Evolutionary conservation across 2,797 vertebrate genomes (phyloP), one percentile per base, ranked within the genome.

Genomic region (Cetoscarus ocellatus): DNA sequence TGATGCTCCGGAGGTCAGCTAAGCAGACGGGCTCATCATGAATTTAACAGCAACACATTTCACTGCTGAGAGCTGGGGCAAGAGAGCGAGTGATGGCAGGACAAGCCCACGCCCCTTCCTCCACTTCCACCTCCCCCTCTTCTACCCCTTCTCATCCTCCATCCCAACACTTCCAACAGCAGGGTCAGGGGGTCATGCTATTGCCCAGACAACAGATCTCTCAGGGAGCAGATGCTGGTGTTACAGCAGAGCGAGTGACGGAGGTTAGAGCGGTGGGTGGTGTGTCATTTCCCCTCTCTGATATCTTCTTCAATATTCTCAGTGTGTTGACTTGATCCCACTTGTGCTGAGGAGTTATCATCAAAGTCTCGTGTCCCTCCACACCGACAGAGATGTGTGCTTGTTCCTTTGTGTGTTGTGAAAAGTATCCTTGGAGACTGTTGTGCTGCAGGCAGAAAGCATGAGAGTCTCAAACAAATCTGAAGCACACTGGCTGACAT

Each of bases 351-450:
- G 61, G 68, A 80, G 80, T 52, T 69, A 39, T 73, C 70, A 83
- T 83, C 71, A 82, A 79, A 88, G 83, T 64, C 17, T 70, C 67
- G 69, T 75, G 47, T 71, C 61, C 52, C 69, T 70, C 75, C 15
- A 51, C 42, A 27, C 71, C 14, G 77, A 70, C 75, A 27, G 49
- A 50, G 11, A 50, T 27, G 18, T 50, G 14, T 51, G 61, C 69
- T 71, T 45, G 35, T 62, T 77, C 67, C 54, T 83, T 85, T 86
- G 72, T 85, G 64, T 38, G 59, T 67, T 60, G 49, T 82, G 64
- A 89, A 88, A 88, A 86, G 85, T 88, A 80, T 86, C 85, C 88
- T 89, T 83, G 88, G 89, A 91, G 91, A 88, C 89, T 80, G 80
- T 84, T 83, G 79, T 83, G 81, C 77, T 8, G 67, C 74, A 71